phyloP scores from a whole-genome alignment of 2,888 invertebrate species.

The Andrena chrysosceles region DNA sequence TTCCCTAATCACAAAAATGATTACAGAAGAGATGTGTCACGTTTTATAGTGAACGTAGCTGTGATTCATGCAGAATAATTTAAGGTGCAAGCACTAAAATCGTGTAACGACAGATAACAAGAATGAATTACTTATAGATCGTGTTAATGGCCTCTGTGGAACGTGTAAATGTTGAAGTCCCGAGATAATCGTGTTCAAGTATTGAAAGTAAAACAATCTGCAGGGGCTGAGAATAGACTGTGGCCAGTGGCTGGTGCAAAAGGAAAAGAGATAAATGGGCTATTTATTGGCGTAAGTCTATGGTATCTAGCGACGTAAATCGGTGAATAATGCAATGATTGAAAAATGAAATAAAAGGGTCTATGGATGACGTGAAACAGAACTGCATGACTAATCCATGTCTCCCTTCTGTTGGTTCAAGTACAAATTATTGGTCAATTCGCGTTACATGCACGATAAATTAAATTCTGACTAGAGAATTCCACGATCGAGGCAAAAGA shows the following conservation, averaged over 20 bases:
- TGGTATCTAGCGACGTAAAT: constrained; percentile 23
- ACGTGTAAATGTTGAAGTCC: background rate
- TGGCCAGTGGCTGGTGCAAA: constrained; percentile 1
- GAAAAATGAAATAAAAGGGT: constrained; percentile 11
- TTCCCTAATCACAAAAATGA: too few relatives aligned
- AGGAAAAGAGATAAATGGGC: constrained; percentile 45
- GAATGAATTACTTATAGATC: constrained; percentile 2
- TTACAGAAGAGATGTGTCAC: too few relatives aligned
- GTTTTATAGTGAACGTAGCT: too few relatives aligned
- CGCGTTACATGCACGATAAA: background rate
- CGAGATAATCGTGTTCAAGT: constrained; percentile 14
- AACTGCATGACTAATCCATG: constrained; percentile 26
- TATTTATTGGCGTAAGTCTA: constrained; percentile 39
- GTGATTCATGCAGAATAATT: too few relatives aligned
- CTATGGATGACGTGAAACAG: constrained; percentile 15
- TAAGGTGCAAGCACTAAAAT: too few relatives aligned
- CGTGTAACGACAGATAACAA: background rate
- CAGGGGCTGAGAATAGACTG: constrained; percentile 14
- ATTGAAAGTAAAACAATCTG: constrained; percentile 25
- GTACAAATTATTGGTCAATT: constrained; percentile 12
- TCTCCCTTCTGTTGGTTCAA: constrained; percentile 5
- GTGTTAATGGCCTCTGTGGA: background rate
- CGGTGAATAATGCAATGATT: constrained; percentile 37
- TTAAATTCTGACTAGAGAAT: constrained; percentile 5
- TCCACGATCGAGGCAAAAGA: constrained; percentile 3